Evolutionary conservation across 2,113 vertebrate species (phyloP).

Genomic region (Poeciliopsis retropinna): DNA sequence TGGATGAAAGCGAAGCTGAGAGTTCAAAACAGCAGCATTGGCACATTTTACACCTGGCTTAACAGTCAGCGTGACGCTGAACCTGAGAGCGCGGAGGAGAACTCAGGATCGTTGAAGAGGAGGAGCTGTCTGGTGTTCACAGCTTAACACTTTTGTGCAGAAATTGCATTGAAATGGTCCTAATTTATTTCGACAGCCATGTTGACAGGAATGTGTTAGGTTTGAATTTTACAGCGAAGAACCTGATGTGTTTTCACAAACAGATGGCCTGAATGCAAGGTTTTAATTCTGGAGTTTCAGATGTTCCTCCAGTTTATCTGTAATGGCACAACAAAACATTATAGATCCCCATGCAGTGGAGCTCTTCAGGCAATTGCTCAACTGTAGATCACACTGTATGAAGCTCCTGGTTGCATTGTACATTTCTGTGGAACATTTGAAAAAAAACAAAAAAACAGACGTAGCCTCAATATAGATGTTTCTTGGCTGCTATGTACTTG

Average conservation of each 20-base stretch:
- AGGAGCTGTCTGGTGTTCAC: background rate
- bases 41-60: constrained; percentile 49
- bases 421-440: no score
- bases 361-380: no score
- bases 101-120: background rate
- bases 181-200: background rate
- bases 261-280: background rate
- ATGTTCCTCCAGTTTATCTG: no score
- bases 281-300: no score
- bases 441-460: no score
- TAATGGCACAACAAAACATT: no score
- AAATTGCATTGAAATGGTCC: background rate
- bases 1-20: constrained; percentile 18
- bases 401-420: no score
- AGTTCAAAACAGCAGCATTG: background rate
- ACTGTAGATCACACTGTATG: no score
- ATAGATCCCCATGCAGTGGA: no score
- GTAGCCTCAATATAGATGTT: no score
- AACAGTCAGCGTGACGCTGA: constrained; percentile 12
- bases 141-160: background rate
- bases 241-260: background rate
- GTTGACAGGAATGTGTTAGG: background rate
- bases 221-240: background rate
- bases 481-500: no score
- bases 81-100: background rate